Percentiles rank a stretch among this genome's conserved stretches.
These are phyloP conservation scores for Herpailurus yagouaroundi DNA, from an alignment of 2,113 vertebrate species.

Conservation along the genomic window DNA sequence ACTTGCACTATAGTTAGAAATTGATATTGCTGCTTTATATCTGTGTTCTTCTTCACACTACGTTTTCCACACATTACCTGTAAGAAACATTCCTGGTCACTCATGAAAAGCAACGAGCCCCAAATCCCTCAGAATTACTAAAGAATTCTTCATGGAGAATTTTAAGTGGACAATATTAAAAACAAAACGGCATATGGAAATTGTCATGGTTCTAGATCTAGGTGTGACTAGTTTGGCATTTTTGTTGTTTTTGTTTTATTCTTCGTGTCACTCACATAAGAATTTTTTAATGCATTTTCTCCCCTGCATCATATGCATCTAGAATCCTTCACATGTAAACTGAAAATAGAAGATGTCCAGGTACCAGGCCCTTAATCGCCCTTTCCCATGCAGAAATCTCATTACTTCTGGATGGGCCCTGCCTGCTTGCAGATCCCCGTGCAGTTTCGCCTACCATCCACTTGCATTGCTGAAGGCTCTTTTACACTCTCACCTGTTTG, in stretches of 20 bases:
- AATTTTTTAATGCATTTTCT: constrained; percentile 13
- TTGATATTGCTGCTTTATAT: not conserved
- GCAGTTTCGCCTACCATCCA: not conserved
- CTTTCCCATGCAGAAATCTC: not conserved
- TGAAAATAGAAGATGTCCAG: not conserved
- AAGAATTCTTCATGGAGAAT: not conserved
- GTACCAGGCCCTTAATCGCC: not conserved
- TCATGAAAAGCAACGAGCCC: not conserved
- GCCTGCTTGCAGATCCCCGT: not conserved
- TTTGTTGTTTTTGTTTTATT: not conserved
- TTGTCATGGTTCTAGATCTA: not conserved
- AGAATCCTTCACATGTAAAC: not conserved
- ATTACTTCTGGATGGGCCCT: not conserved
- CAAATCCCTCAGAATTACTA: constrained; percentile 21
- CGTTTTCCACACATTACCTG: not conserved
- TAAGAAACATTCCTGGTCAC: not conserved
- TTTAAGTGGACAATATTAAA: constrained; percentile 12
- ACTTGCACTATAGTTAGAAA: not conserved
- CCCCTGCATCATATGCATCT: not conserved
- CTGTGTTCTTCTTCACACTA: not conserved
- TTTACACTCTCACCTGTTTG: not conserved
- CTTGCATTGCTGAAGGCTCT: not conserved
- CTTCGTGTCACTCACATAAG: not conserved
- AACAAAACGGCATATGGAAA: not conserved
- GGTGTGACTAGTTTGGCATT: not conserved